Evolutionary conservation across 2,797 vertebrate species (phyloP), one percentile per base, ranked within the genome.

Genomic region (Caiman crocodilus): DNA sequence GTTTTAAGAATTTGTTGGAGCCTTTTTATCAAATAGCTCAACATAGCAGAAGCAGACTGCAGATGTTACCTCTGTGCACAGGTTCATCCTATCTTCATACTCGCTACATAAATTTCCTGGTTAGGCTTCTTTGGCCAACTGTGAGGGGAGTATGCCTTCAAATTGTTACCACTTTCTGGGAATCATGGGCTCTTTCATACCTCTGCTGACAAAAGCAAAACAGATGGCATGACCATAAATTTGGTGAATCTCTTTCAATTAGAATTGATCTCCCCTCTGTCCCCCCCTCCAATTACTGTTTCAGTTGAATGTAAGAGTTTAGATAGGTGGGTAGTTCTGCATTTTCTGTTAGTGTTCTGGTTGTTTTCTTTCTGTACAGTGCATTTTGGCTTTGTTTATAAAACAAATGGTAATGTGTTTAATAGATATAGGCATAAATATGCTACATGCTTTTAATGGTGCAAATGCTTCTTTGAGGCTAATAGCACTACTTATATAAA

Each of bases 91-190:
- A 50, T 50, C 42, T 50, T 50, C 42, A 50, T 50, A 50, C 9
- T 50, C 42, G 9, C 42, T 50, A 50, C 42, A 35, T 50, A 10
- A 50, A 50, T 50, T 50, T 50, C 42, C 42, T 50, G 42, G 42
- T 50, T 50, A 50, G 42, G 42, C 42, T 50, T 50, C 42, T 50
- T 50, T 50, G 42, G 42, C 42, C 42, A 50, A 50, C 10, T 50
- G 10, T 50, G 42, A 42, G n/a, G 10, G 74, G 1, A 60, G 1
- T 50, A 35, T 90, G 26, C 79, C 5, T 79, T 86, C 81, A 17
- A 2, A 79, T 4, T 60, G 0, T 79, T 18, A 0, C 1, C 87
- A 2, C 1, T 14, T 63, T 14, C 2, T 69, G 57, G 15, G 57
- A 4, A 65, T 84, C 26, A 75, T n/a, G 69, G 64, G 67, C 32